These are phyloP conservation scores for Emydocephalus ijimae DNA, from an alignment of 2,113 vertebrate species.

Conservation along the genomic window DNA sequence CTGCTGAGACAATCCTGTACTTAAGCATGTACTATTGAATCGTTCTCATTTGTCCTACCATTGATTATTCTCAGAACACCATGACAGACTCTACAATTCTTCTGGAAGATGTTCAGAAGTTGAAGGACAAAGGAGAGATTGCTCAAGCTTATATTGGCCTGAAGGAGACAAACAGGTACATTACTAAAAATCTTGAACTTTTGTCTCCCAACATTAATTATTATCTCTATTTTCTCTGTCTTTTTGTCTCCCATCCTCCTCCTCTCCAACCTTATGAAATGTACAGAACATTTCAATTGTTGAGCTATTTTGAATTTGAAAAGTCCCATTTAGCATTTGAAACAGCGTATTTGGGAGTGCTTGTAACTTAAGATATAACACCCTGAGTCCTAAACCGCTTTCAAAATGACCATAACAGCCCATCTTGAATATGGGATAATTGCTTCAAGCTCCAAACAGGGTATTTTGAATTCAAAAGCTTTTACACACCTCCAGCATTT, in stretches of 20 bases:
- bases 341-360: neutral
- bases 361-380: neutral
- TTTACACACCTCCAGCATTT: neutral
- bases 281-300: neutral
- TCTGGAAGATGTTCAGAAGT: conserved; percentile 89
- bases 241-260: neutral
- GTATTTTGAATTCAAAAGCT: neutral
- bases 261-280: neutral
- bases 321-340: neutral
- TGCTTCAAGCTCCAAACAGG: neutral
- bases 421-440: neutral
- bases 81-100: conserved; percentile 92
- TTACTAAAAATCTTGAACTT: neutral
- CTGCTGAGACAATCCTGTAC: neutral
- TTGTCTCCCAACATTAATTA: neutral
- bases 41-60: neutral
- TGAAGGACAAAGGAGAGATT: conserved; percentile 94
- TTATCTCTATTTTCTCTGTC: neutral
- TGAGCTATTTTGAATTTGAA: neutral
- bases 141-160: conserved; percentile 95
- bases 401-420: neutral
- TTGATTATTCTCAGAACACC: conserved; percentile 77
- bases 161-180: conserved; percentile 94
- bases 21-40: neutral
- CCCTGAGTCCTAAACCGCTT: neutral